A percentile compares a stretch with the other conserved stretches of the same genome.
Evolutionary conservation across 1,140 invertebrate species (phyloP).

Genomic region (Archegozetes longisetosus): DNA sequence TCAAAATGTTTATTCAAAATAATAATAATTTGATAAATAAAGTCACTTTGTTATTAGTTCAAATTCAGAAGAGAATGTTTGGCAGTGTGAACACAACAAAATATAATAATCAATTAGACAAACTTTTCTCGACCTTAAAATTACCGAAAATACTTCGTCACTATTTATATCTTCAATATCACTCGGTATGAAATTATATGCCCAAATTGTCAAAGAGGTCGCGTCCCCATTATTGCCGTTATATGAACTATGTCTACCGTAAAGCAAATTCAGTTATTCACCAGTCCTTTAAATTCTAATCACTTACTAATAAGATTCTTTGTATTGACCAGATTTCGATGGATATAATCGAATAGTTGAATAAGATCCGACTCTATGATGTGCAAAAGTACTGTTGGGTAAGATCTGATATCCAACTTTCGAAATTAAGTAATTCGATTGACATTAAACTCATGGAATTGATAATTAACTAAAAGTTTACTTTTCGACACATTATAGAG

Average conservation of each 20-base stretch:
- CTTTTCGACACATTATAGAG: slow-evolving; percentile 29
- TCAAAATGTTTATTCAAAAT: no score
- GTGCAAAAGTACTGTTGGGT: slow-evolving; percentile 55
- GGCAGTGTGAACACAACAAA: slow-evolving; percentile 56
- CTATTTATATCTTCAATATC: slow-evolving; percentile 30
- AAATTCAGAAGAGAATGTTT: slow-evolving; percentile 49
- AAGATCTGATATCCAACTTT: slow-evolving; percentile 45
- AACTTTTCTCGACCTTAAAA: slow-evolving; percentile 31
- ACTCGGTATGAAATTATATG: slow-evolving; percentile 40
- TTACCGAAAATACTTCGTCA: slow-evolving; percentile 27
- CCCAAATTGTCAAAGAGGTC: slow-evolving; percentile 40
- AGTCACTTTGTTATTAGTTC: slow-evolving; percentile 43
- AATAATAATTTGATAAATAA: no score
- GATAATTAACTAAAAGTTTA: no score
- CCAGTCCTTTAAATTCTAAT: slow-evolving; percentile 5
- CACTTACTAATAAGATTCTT: neutral
- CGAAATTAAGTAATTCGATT: no score
- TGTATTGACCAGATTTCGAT: slow-evolving; percentile 34
- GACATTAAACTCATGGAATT: no score
- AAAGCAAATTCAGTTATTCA: slow-evolving; percentile 22
- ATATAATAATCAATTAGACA: slow-evolving; percentile 58
- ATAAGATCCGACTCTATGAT: slow-evolving; percentile 50
- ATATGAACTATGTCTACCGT: slow-evolving; percentile 42
- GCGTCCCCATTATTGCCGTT: slow-evolving; percentile 42
- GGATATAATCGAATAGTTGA: slow-evolving; percentile 53